phyloP scores from a whole-genome alignment of 2,888 invertebrate species.

The Tryphoninae sp. region DNA sequence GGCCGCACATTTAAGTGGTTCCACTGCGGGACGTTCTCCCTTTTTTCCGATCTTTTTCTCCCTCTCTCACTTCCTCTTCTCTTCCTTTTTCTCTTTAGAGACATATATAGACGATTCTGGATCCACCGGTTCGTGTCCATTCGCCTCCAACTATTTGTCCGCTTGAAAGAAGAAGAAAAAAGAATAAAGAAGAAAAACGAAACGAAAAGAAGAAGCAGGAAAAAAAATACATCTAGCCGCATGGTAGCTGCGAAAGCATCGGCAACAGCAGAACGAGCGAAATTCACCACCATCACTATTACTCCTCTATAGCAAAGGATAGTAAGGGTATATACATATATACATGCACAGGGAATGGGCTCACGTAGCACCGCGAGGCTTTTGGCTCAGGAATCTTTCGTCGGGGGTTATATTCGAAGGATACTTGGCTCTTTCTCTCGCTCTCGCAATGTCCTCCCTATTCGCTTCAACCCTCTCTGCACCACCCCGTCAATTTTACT shows the following conservation, averaged over 20 bases:
- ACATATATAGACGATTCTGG: constrained; percentile 24
- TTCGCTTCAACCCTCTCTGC: not conserved
- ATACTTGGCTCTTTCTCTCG: constrained; percentile 20
- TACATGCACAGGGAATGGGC: constrained; percentile 35
- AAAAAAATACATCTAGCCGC: constrained; percentile 43
- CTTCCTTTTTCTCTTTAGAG: constrained; percentile 3
- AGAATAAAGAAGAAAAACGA: constrained; percentile 6
- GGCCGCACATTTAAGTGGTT: constrained; percentile 64
- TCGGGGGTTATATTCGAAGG: constrained; percentile 54
- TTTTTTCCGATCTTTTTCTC: constrained; percentile 23
- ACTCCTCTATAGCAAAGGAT: constrained; percentile 32
- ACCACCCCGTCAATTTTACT: constrained; percentile 13
- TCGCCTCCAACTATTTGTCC: constrained; percentile 45
- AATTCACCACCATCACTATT: constrained; percentile 38
- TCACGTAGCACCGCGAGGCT: constrained; percentile 63
- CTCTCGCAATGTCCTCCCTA: not conserved
- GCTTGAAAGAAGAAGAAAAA: constrained; percentile 25
- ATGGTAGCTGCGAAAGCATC: constrained; percentile 36
- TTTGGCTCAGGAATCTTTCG: constrained; percentile 62
- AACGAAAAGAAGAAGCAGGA: constrained; percentile 14
- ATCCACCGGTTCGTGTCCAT: constrained; percentile 47
- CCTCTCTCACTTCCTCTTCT: constrained; percentile 15
- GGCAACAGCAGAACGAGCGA: constrained; percentile 36
- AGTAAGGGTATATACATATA: not conserved
- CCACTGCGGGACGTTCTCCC: constrained; percentile 55